Evolutionary conservation across 1,140 invertebrate species (phyloP), one percentile per base, ranked within the genome.

Genomic region (Formica selysi): DNA sequence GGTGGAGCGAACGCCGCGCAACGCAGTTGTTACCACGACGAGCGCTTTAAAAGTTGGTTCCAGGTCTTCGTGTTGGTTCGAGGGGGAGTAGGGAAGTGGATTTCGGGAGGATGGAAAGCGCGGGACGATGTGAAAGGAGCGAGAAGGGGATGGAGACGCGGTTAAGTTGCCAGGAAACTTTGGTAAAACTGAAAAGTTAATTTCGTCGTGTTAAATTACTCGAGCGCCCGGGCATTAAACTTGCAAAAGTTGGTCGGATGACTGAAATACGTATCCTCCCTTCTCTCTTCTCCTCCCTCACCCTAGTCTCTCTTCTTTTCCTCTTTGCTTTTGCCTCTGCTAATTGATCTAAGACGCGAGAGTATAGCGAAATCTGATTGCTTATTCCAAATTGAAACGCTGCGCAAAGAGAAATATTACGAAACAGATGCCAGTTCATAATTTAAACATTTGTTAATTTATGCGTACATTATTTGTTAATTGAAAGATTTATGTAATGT

Each of bases 161-260:
- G 92, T 93, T 93, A 93, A 93, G 92, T 93, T 92, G 92, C 93
- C 89, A 93, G 88, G 91, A 94, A 94, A 94, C 93, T 94, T 94
- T 92, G 93, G 92, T 93, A 94, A 94, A 94, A 94, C 94, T 94
- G 93, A 94, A 94, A 94, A 94, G 94, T 94, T 94, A 94, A 94
- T 94, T 94, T 94, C 92, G 93, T 94, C 94, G 92, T 93, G 94
- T 94, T 94, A 94, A 94, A 94, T 94, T 94, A 94, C 93, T 94
- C 93, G 93, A 94, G 92, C 93, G 92, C 91, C 89, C 81, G 92
- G 91, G 93, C 93, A 94, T 94, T 94, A 94, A 94, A 94, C 91
- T 94, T 94, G 91, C 92, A 92, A 94, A 94, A 94, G 93, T 94
- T 94, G 91, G 84, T 90, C 87, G 91, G 93, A 93, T 94, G 93